Evolutionary conservation across 2,888 invertebrate species (phyloP), one percentile per base, ranked within the genome.

Genomic region (Nomada fabriciana): DNA sequence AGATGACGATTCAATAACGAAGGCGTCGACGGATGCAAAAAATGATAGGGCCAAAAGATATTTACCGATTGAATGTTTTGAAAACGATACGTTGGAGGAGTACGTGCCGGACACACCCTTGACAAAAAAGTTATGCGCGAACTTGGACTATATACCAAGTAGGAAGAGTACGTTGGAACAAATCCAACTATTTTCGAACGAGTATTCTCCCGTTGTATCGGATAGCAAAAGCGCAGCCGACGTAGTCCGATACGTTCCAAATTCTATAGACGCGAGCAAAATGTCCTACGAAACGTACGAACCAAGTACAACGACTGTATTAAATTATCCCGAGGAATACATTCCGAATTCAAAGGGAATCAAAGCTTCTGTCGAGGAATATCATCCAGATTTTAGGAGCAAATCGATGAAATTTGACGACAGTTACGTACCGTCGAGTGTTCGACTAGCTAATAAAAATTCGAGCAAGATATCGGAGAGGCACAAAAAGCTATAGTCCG

Each of bases 381-480:
- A 92, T 75, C 86, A 92, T 29, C 91, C 91, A 1, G 88, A 91
- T 43, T 92, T 91, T 76, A 80, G 86, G 1, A 88, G 89, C 15
- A 92, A 91, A 74, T 80, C 84, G 1, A 91, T 90, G 90, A 90
- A 90, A 36, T 91, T 91, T 43, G 91, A 91, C 50, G 69, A 90
- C 5, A 90, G 91, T 79, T 92, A 92, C 67, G 88, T 92, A 11
- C 91, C 91, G 2, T 91, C 91, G 7, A 86, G 78, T n/a, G 78
- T 86, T 18, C 75, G 63, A 36, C 43, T 43, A 18, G 53, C 23
- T 18, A 64, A 72, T 0, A 61, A 80, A 50, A 70, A 76, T n/a
- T 59, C 75, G 25, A 65, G 82, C n/a, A 84, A 59, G 23, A 59
- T 67, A 10, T 20, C 29, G 9, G 72, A 68, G 2, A 74, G 73